Percentiles rank a stretch among this genome's conserved stretches.
Conservation (phyloP, 2,113 vertebrate species). For the Myotis brandtii region DNA sequence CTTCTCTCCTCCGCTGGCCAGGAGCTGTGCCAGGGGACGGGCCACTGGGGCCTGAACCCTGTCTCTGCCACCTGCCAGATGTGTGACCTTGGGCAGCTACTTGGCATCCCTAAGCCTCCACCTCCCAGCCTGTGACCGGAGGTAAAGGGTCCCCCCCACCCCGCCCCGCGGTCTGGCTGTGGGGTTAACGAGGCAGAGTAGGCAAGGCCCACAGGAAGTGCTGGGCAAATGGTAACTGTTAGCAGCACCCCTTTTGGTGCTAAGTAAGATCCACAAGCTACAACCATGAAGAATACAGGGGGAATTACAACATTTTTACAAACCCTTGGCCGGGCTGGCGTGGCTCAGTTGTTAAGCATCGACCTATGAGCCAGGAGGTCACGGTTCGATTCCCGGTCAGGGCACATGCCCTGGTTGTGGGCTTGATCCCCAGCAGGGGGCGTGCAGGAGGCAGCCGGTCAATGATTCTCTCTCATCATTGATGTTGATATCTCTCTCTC, state of each 20-base stretch:
- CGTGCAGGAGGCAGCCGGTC: no score
- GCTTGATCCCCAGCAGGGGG: no score
- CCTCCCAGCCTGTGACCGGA: neutral
- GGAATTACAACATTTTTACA: neutral
- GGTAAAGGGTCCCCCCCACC: no score
- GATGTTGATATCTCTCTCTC: no score
- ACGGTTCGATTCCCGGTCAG: no score
- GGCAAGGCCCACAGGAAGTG: neutral
- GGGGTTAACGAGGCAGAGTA: neutral
- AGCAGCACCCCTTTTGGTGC: neutral
- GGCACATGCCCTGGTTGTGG: no score
- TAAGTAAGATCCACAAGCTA: neutral
- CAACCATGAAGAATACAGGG: neutral
- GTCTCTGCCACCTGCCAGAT: neutral
- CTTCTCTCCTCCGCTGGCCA: neutral
- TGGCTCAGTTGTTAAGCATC: no score
- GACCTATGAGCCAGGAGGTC: no score
- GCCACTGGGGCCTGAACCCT: neutral
- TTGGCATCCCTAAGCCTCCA: neutral
- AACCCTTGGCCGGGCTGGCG: neutral
- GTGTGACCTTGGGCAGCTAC: neutral
- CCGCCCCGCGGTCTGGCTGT: no score
- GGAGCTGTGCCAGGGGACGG: neutral
- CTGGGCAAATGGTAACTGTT: neutral
- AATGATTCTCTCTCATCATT: no score